Base-by-base conservation (phyloP, 2,888 invertebrate genomes). In the Drosophila histrio region DNA sequence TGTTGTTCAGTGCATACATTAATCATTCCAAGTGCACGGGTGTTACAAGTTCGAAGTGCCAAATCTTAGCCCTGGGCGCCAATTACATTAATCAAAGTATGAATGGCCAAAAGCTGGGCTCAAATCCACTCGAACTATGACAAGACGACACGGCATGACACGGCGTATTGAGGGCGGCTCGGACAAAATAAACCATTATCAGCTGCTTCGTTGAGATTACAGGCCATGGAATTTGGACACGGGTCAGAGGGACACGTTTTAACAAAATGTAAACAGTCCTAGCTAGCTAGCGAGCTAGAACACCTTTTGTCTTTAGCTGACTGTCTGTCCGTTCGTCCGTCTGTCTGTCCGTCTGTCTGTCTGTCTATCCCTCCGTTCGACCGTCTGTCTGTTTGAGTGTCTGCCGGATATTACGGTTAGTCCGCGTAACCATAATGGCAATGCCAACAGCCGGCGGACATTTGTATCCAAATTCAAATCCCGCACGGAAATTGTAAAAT, bases 401-500 rank as follows among this genome's bases (percentile, higher is more conserved):
- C 41, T 65, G 59, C 67, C 81, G 84, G 87, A 87, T 83, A 87
- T 83, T 84, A 87, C 57, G 78, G 80, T 72, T 80, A 84, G 81
- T 76, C 70, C 85, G 78, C 82, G 84, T 64, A 58, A 75, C 71
- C 66, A 72, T 80, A 81, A 81, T 81, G 72, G 69, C 66, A 72
- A 69, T 58, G 87, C 75, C 81, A 82, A 80, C 78, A 75, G 85
- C 87, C 81, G 68, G 36, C 72, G 68, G 78, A 68, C 77, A 54
- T 58, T 49, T 11, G 59, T 47, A 58, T 66, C 56, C 74, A 74
- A 44, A 41, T 38, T 41, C 58, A 59, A 50, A 50, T 30, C 47
- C 72, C 68, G 59, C 58, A 65, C 77, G 79, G 82, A 87, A 84
- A 87, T 84, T 87, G 79, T 87, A 74, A 77, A 87, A 84, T 84